Evolutionary conservation across 2,113 vertebrate species (phyloP).

Genomic region (Geococcyx californianus): DNA sequence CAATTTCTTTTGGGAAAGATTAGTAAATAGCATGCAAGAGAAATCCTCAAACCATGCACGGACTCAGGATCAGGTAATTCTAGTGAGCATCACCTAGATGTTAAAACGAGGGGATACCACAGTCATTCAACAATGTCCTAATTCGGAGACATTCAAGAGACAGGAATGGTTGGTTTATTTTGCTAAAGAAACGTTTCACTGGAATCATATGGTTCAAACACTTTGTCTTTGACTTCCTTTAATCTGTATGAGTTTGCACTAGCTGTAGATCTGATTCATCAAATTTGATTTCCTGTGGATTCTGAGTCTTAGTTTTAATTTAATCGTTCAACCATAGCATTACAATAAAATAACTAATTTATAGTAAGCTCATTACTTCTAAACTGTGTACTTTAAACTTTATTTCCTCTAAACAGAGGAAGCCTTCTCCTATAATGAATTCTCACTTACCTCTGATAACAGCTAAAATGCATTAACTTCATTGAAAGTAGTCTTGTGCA

Average conservation of each 20-base stretch:
- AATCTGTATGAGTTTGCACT: neutral
- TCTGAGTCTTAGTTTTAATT: neutral
- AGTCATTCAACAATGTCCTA: neutral
- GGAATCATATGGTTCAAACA: neutral
- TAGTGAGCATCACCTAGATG: neutral
- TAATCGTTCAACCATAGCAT: neutral
- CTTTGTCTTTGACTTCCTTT: neutral
- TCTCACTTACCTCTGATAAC: neutral
- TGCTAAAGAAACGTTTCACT: neutral
- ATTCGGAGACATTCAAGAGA: neutral
- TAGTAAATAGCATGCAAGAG: neutral
- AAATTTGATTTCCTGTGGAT: neutral
- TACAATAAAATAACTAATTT: constrained; percentile 12
- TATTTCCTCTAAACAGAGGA: neutral
- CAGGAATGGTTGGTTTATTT: neutral
- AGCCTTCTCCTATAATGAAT: neutral
- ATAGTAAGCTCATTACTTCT: neutral
- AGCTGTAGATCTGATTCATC: neutral
- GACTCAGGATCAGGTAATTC: neutral
- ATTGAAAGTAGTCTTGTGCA: constrained; percentile 1
- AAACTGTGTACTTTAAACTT: neutral
- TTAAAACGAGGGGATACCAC: neutral
- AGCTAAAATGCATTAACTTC: constrained; percentile 28
- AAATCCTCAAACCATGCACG: neutral
- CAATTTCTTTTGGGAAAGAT: neutral